A percentile compares a stretch with the other conserved stretches of the same genome.
phyloP scores from a whole-genome alignment of 2,888 invertebrate genomes.

The Cryptocephalus primarius region DNA sequence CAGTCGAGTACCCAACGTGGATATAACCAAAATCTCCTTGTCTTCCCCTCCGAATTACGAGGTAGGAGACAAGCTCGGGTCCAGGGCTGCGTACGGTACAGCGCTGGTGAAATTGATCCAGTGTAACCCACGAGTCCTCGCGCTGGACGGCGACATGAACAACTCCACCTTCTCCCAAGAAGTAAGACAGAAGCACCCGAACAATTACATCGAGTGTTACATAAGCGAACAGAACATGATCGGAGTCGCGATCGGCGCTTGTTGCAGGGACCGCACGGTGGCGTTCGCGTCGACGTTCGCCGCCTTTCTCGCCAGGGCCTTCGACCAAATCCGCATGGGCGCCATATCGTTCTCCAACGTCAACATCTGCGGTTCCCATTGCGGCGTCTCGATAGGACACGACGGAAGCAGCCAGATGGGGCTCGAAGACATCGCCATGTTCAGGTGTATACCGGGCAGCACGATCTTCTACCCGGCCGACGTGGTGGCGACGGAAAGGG shows the following conservation, averaged over 20 bases:
- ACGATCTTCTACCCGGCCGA: constrained; percentile 76
- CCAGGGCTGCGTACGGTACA: constrained; percentile 86
- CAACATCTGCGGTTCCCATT: constrained; percentile 93
- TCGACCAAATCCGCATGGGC: constrained; percentile 98
- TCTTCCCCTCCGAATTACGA: constrained; percentile 74
- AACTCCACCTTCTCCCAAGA: constrained; percentile 96
- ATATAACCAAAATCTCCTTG: constrained; percentile 59
- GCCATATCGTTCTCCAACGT: constrained; percentile 96
- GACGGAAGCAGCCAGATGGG: constrained; percentile 99
- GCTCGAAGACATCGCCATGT: constrained; percentile 91
- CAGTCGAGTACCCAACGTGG: constrained; percentile 56
- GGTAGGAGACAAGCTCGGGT: constrained; percentile 66
- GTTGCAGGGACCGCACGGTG: constrained; percentile 85
- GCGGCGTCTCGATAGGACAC: constrained; percentile 95
- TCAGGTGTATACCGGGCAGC: constrained; percentile 77
- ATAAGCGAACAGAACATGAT: constrained; percentile 98
- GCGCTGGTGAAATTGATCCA: constrained; percentile 79
- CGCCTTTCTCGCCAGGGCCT: constrained; percentile 91
- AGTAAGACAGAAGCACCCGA: constrained; percentile 59
- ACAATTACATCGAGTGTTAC: constrained; percentile 89
- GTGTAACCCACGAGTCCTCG: constrained; percentile 70
- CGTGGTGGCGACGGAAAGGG: constrained; percentile 87
- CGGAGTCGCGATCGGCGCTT: constrained; percentile 89
- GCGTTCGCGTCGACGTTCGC: constrained; percentile 96
- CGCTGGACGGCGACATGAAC: constrained; percentile 94